These are phyloP conservation scores for Phortica magna DNA, from an alignment of 2,888 invertebrate genomes.

Conservation along the genomic window DNA sequence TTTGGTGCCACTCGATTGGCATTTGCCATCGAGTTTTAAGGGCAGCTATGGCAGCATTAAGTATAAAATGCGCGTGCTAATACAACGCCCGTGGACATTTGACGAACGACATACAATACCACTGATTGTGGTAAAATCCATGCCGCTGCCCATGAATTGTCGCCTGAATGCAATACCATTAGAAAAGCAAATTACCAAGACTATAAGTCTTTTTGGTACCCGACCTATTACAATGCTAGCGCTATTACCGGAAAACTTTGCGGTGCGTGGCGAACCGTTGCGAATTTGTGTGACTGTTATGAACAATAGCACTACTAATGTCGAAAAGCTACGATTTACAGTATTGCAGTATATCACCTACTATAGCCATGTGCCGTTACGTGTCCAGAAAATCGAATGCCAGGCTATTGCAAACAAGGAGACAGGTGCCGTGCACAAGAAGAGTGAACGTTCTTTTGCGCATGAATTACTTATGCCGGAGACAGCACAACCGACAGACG, in stretches of 20 bases:
- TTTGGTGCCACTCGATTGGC: constrained; percentile 66
- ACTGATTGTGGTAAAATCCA: constrained; percentile 72
- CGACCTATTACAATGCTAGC: constrained; percentile 76
- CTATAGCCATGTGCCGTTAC: constrained; percentile 72
- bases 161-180: constrained; percentile 64
- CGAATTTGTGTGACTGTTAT: constrained; percentile 75
- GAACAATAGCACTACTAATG: constrained; percentile 76
- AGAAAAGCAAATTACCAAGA: constrained; percentile 74
- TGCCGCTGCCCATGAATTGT: constrained; percentile 63
- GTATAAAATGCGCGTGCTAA: constrained; percentile 75
- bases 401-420: constrained; percentile 75
- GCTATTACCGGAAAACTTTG: constrained; percentile 70
- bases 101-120: constrained; percentile 76
- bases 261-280: constrained; percentile 73
- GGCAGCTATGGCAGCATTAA: constrained; percentile 76
- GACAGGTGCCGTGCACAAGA: constrained; percentile 76
- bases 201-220: constrained; percentile 74
- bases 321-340: constrained; percentile 76
- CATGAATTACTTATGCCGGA: constrained; percentile 75
- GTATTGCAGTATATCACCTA: constrained; percentile 73
- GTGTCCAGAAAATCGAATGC: constrained; percentile 72
- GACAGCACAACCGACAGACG: constrained; percentile 74
- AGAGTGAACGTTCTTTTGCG: constrained; percentile 76
- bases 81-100: constrained; percentile 77
- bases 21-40: constrained; percentile 75